These are phyloP conservation scores for Micropterix aruncella DNA, from an alignment of 2,888 invertebrate species.

Conservation along the genomic window DNA sequence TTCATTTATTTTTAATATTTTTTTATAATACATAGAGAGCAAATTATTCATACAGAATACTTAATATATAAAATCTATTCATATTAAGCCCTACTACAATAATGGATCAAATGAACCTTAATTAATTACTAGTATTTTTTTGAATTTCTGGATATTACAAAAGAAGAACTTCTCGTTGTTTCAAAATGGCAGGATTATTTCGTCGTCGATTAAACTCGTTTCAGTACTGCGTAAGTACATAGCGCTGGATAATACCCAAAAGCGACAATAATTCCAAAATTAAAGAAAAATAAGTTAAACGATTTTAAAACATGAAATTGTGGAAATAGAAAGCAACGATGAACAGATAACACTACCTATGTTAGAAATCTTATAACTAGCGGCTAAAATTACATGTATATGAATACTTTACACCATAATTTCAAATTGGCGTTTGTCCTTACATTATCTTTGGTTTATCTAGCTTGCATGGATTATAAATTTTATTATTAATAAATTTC, in stretches of 20 bases:
- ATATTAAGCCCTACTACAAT: neutral
- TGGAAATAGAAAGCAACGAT: no score
- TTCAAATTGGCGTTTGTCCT: neutral
- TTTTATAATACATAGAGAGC: constrained; percentile 9
- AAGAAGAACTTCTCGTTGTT: no score
- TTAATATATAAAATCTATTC: constrained; percentile 2
- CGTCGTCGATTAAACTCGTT: no score
- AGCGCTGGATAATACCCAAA: no score
- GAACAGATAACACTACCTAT: no score
- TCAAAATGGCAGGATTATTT: no score
- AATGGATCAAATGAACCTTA: neutral
- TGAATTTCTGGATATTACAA: no score
- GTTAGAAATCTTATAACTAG: neutral
- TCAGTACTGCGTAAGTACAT: no score
- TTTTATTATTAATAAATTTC: neutral
- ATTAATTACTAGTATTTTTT: no score
- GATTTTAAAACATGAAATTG: no score
- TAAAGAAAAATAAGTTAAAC: no score
- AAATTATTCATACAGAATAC: constrained; percentile 13
- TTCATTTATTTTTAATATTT: constrained; percentile 8
- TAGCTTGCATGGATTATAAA: neutral
- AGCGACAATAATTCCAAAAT: no score
- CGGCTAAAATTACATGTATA: neutral
- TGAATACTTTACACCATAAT: neutral
- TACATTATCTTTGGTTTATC: neutral